Evolutionary conservation across 2,888 invertebrate genomes (phyloP).

Genomic region (Dasysyrphus tricinctus): DNA sequence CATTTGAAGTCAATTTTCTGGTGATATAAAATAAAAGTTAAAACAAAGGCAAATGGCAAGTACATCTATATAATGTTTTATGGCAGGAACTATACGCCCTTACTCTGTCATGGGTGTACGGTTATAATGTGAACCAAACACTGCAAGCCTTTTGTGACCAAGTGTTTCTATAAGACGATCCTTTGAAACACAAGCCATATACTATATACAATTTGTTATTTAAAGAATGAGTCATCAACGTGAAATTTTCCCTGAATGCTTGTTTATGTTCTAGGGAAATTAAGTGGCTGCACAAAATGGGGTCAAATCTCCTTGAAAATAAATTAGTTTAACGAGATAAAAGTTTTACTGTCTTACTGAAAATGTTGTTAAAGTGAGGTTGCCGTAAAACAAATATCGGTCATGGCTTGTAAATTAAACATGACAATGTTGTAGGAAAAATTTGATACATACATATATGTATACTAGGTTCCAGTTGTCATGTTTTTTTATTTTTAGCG

Average conservation of each 20-base stretch:
- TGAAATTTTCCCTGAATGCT: slow-evolving; percentile 2
- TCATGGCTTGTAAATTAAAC: neutral
- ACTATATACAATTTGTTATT: neutral
- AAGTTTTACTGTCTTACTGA: neutral
- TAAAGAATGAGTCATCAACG: slow-evolving; percentile 18
- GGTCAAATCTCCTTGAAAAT: neutral
- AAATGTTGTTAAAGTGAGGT: neutral
- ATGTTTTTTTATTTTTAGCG: no score
- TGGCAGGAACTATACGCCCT: slow-evolving; percentile 34
- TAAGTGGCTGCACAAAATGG: neutral
- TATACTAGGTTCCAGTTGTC: no score
- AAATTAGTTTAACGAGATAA: neutral
- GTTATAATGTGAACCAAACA: slow-evolving; percentile 4
- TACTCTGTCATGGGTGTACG: slow-evolving; percentile 7
- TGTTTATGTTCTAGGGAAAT: slow-evolving; percentile 12
- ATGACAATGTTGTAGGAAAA: neutral
- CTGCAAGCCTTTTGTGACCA: slow-evolving; percentile 17
- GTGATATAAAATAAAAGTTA: slow-evolving; percentile 23
- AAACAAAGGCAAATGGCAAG: slow-evolving; percentile 19
- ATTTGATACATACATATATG: no score
- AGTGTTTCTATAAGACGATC: neutral
- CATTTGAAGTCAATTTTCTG: slow-evolving; percentile 34
- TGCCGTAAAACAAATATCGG: neutral
- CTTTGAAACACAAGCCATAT: slow-evolving; percentile 15
- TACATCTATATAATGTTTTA: slow-evolving; percentile 27